Base-by-base conservation (phyloP, 2,888 invertebrate species). In the Strigamia crassipes region DNA sequence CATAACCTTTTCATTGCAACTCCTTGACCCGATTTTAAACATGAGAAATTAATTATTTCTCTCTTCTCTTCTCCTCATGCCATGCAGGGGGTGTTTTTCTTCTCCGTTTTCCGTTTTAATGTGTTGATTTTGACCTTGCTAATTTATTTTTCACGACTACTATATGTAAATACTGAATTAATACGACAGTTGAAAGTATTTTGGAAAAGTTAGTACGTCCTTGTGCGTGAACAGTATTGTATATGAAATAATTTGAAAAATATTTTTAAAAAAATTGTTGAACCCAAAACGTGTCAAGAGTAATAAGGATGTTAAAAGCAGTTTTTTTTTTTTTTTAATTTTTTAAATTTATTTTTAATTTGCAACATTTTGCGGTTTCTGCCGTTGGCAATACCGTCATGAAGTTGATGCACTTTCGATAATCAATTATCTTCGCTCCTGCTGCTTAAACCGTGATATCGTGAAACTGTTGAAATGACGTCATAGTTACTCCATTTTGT, bases 351-450 rank as follows among this genome's bases (percentile, higher is more conserved):
- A 27, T 27, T 73, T 27, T 73, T 73, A 13, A 31, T 73, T 73
- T 73, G 73, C 73, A 73, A 31, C 73, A 73, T 73, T 73, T 27
- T 73, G 73, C 31, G 73, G 73, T 73, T 73, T 31, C 15, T 31
- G 73, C 73, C 73, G 13, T 13, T 27, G 73, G 73, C 73, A n/a
- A 73, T 9, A 31, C 15, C 27, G 27, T 23, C 27, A 12, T 73
- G 27, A 73, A 27, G 73, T 73, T 73, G 73, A 73, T 73, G 73
- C 73, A 73, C 73, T 73, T 73, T 23, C 73, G 31, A 73, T 73
- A 73, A 73, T 73, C 73, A 73, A 73, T 73, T 73, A 31, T 73
- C 73, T 23, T 31, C 18, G 13, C 73, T 73, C 73, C 73, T 73
- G 73, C 31, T 73, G 73, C 27, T 73, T 73, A 6, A 31, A 73